Base-by-base conservation (phyloP, 37 sponge, comb jelly and placozoan species). In the Oopsacas minuta region DNA sequence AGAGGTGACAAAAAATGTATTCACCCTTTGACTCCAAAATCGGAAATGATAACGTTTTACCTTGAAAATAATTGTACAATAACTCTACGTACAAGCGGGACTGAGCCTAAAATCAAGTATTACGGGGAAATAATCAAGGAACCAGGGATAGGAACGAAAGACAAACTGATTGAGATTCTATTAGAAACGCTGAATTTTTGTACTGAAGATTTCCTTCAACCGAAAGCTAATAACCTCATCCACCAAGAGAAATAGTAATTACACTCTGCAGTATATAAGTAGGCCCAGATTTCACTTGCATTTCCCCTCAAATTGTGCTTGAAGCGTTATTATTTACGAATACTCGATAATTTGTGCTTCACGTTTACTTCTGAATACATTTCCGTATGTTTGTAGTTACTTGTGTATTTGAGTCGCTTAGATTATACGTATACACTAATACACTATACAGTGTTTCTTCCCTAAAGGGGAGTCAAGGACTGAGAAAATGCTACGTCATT, bases 81-180 rank as follows among this genome's bases (percentile, higher is more conserved):
- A 53, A 98, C 99, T 0, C 90, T 98, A 15, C 84, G 99, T n/a
- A 95, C 99, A 0, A 90, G 91, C 75, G 99, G 99, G 0, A 98
- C 99, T 5, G 99, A 98, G 51, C 99, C 99, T 37, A 98, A 98
- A 90, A 91, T 98, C 37, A 98, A 98, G 84, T 98, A 98, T 83
- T 95, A 98, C 84, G 87, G 88, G 69, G 99, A 98, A 39, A 42
- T 98, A 37, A 83, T 82, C 35, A 86, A 82, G 34, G 23, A 82
- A 10, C 91, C 93, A 25, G 92, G 90, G 38, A 69, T 39, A 15
- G 83, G 25, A 0, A 61, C 52, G 1, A 35, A 82, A 25, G 82
- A 83, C 22, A 81, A 86, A 36, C 39, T 89, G 84, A 39, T 28
- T 36, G 37, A 39, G 23, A 37, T 38, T 7, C 35, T 89, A 52